Evolutionary conservation across 2,113 vertebrate genomes (phyloP), one percentile per base, ranked within the genome.

Genomic region (Oreocharis arfaki): DNA sequence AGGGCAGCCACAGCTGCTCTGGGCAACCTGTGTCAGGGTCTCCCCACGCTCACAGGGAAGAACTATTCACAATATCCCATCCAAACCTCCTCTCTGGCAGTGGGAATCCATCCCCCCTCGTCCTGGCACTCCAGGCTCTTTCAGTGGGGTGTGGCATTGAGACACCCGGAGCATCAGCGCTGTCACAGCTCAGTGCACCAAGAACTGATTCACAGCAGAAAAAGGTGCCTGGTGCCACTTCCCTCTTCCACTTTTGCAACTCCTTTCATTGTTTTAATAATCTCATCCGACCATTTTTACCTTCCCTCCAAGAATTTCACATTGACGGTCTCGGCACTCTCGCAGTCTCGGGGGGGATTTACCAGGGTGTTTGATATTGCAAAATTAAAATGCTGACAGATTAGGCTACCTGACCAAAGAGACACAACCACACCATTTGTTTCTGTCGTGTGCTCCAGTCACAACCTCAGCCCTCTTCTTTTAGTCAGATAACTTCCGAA

Each of bases 61-160:
- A 16, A 41, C 65, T 32, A 4, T 42, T 8, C 52, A 61, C 70
- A 42, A 7, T 4, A 4, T 50, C 52, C 60, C 61, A 59, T 4
- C 50, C 0, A 35, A 1, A 6, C 2, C 19, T 13, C 1, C 32
- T 2, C 20, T 24, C 60, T 32, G 44, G 35, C 61, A 59, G 21
- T 21, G 20, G 16, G 4, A 22, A 76, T 17, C 37, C 32, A 4
- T 35, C 11, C 21, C 32, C 60, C 11, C 21, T 21, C 28, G 6
- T 11, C 35, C 82, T 41, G 59, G 18, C 50, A n/a, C 35, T 35
- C 42, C 70, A 57, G 82, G 30, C 30, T 59, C 20, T 13, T 32
- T 3, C 2, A 7, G 10, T 10, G 35, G 37, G 56, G 3, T 32
- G 19, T 60, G 30, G 32, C 35, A n/a, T 30, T 15, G 53, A 26